Evolutionary conservation across 92 coral and sea anemone species (phyloP).

Genomic region (Galaxea fascicularis): DNA sequence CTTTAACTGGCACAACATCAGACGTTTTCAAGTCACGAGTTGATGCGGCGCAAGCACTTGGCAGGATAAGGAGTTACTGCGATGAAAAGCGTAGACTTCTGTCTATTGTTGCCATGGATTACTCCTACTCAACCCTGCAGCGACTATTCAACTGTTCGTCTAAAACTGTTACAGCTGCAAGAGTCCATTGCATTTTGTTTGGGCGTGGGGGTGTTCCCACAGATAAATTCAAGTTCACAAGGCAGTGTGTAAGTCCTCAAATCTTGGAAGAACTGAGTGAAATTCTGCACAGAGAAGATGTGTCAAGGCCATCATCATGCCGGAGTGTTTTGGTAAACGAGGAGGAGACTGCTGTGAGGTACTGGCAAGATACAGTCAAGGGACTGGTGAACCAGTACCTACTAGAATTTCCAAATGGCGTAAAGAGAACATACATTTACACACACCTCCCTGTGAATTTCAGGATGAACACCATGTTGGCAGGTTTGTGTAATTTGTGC

Average conservation of each 20-base stretch:
- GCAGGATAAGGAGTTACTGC: conserved; percentile 7
- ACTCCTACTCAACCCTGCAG: conserved; percentile 34
- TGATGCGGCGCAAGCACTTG: background rate
- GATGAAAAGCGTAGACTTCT: conserved; percentile 43
- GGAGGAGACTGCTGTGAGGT: too few relatives aligned
- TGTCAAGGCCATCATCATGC: too few relatives aligned
- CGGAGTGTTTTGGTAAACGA: conserved; percentile 52
- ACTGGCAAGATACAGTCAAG: conserved; percentile 52
- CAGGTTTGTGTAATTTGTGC: too few relatives aligned
- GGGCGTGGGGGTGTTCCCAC: conserved; percentile 44
- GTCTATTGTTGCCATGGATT: conserved; percentile 57
- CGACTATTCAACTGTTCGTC: conserved; percentile 51
- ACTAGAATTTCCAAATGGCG: conserved; percentile 58
- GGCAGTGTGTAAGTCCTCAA: conserved; percentile 39
- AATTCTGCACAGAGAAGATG: conserved; percentile 40
- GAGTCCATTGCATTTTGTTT: too few relatives aligned
- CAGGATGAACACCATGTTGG: conserved; percentile 38
- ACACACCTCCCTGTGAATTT: conserved; percentile 58
- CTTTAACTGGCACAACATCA: background rate
- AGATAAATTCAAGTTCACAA: conserved; percentile 30
- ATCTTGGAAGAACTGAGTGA: too few relatives aligned
- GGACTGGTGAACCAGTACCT: conserved; percentile 47
- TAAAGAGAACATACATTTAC: conserved; percentile 46
- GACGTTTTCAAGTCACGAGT: background rate
- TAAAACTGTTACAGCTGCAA: conserved; percentile 33